Evolutionary conservation across 2,113 vertebrate genomes (phyloP).

Genomic region (Tachysurus vachellii): DNA sequence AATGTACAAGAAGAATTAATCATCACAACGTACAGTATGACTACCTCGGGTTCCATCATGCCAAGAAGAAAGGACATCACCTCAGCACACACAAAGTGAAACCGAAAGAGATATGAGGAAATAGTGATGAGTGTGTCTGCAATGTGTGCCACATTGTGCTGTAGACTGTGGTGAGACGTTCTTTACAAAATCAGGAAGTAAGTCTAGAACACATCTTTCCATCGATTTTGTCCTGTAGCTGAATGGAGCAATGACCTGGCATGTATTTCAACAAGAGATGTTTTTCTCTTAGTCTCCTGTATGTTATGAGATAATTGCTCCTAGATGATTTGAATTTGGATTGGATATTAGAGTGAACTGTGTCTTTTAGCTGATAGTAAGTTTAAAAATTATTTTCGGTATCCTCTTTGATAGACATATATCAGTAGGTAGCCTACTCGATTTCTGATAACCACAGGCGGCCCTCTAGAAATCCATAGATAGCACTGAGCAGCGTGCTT

Average conservation of each 20-base stretch:
- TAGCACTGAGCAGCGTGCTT: conserved; percentile 1
- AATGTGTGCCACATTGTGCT: conserved; percentile 41
- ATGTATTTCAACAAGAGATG: neutral
- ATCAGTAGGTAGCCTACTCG: neutral
- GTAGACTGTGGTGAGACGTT: conserved; percentile 29
- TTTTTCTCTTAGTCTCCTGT: neutral
- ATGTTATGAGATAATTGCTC: neutral
- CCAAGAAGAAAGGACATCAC: neutral
- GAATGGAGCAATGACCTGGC: neutral
- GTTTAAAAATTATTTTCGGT: neutral
- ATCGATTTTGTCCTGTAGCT: neutral
- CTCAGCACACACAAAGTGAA: conserved; percentile 28
- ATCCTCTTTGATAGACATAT: neutral
- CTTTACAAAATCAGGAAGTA: conserved; percentile 41
- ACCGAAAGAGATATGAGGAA: conserved; percentile 55
- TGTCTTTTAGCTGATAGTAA: neutral
- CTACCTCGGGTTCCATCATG: neutral
- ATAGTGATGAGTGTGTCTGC: conserved; percentile 48
- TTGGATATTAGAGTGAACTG: neutral
- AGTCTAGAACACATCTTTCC: conserved; percentile 40
- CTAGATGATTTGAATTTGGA: neutral
- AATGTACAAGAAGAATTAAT: neutral
- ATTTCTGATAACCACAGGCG: conserved; percentile 32
- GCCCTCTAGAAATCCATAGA: conserved; percentile 25
- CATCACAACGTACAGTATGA: neutral